These are phyloP conservation scores for Typhlichthys subterraneus DNA, from an alignment of 2,797 vertebrate genomes.

Conservation along the genomic window DNA sequence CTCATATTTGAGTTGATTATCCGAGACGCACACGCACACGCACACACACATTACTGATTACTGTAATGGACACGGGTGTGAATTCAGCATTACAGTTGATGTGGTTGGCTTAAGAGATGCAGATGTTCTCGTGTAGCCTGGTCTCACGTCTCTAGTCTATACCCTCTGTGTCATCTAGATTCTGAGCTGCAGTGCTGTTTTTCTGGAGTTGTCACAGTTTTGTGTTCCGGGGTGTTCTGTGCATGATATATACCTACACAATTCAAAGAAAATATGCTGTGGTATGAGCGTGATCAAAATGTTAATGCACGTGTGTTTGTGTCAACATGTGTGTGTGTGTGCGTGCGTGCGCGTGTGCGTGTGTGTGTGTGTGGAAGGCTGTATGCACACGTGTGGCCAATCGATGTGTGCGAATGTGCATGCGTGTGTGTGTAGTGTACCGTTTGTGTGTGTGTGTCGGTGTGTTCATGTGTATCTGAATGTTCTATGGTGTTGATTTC, in stretches of 20 bases:
- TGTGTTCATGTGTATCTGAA: conserved; percentile 27
- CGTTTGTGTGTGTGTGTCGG: conserved; percentile 10
- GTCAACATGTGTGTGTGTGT: conserved; percentile 9
- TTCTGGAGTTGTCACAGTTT: conserved; percentile 73
- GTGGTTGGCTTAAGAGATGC: neutral
- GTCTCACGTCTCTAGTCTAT: conserved; percentile 11
- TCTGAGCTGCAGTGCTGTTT: conserved; percentile 80
- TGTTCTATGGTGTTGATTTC: conserved; percentile 50
- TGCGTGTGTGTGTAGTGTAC: conserved; percentile 3
- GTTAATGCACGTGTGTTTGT: conserved; percentile 63
- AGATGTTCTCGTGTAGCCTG: conserved; percentile 1
- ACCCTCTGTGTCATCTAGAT: conserved; percentile 44
- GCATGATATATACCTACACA: conserved; percentile 41
- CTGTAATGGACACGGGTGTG: neutral
- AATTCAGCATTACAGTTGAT: conserved; percentile 3
- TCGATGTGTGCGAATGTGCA: conserved; percentile 16
- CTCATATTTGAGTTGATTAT: conserved; percentile 15
- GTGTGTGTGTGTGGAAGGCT: conserved; percentile 14
- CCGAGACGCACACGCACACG: conserved; percentile 11
- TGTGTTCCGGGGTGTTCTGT: conserved; percentile 58
- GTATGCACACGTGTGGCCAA: conserved; percentile 17
- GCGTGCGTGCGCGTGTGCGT: conserved; percentile 7
- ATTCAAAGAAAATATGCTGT: conserved; percentile 14
- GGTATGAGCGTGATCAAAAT: conserved; percentile 30
- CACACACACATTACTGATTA: no score